phyloP scores from a whole-genome alignment of 2,113 vertebrate genomes.

The Xiphophorus couchianus region DNA sequence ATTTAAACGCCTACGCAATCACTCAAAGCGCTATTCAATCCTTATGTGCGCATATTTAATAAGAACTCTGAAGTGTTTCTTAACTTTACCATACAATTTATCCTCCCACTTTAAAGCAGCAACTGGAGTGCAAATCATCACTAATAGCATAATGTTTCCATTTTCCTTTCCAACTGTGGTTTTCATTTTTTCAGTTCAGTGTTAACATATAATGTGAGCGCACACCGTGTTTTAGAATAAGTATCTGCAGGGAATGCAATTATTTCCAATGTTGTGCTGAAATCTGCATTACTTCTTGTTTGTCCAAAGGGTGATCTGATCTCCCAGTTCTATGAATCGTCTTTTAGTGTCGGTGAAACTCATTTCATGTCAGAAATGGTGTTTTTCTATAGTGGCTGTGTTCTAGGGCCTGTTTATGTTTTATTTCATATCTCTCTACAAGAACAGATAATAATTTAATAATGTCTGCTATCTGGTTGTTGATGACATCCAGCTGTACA shows the following conservation, averaged over 20 bases:
- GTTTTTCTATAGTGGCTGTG: too few species aligned
- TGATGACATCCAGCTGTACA: background rate
- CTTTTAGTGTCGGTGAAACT: too few species aligned
- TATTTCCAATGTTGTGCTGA: background rate
- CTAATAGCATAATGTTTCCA: background rate
- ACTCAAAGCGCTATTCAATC: background rate
- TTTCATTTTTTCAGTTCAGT: background rate
- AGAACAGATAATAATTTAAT: background rate
- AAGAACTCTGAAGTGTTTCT: background rate
- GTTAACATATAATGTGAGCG: background rate
- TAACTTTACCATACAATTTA: background rate
- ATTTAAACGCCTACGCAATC: background rate
- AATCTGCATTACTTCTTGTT: too few species aligned
- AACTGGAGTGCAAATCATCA: background rate
- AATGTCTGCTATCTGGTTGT: background rate
- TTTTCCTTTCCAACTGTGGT: background rate
- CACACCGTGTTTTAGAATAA: background rate
- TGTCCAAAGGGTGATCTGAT: too few species aligned
- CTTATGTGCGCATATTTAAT: background rate
- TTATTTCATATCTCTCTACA: too few species aligned
- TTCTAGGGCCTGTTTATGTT: too few species aligned
- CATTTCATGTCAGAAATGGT: too few species aligned
- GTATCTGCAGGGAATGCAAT: too few species aligned
- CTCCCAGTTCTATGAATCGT: too few species aligned
- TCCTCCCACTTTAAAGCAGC: background rate